A percentile compares a stretch with the other conserved stretches of the same genome.
These are phyloP conservation scores for Hyposmocoma kahamanoa DNA, from an alignment of 1,140 invertebrate species.

Conservation along the genomic window DNA sequence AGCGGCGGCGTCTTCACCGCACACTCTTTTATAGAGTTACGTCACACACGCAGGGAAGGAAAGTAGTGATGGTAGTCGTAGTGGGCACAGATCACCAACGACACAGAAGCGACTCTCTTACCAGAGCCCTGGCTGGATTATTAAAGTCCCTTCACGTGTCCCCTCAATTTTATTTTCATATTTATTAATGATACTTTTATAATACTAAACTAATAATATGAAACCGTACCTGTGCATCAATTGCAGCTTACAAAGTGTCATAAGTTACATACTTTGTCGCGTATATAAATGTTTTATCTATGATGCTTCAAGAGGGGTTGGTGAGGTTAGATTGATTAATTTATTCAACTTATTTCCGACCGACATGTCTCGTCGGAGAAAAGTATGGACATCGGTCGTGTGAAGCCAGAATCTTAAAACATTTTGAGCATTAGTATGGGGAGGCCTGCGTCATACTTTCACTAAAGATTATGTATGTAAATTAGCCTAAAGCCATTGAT, in stretches of 20 bases:
- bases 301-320: slow-evolving; percentile 47
- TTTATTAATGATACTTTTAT: too few relatives aligned
- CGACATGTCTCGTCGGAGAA: slow-evolving; percentile 53
- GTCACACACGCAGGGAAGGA: slow-evolving; percentile 67
- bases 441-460: slow-evolving; percentile 59
- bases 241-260: too few relatives aligned
- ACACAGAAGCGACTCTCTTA: slow-evolving; percentile 25
- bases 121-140: too few relatives aligned
- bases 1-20: slow-evolving; percentile 67
- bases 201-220: too few relatives aligned
- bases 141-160: too few relatives aligned
- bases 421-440: slow-evolving; percentile 69
- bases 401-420: slow-evolving; percentile 64
- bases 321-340: slow-evolving; percentile 54
- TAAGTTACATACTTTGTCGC: too few relatives aligned
- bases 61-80: slow-evolving; percentile 66
- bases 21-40: slow-evolving; percentile 72
- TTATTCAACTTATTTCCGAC: slow-evolving; percentile 63
- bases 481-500: slow-evolving; percentile 56
- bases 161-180: too few relatives aligned
- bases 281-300: slow-evolving; percentile 28
- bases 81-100: slow-evolving; percentile 43
- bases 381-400: slow-evolving; percentile 42
- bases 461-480: slow-evolving; percentile 69
- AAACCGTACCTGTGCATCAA: too few relatives aligned